A percentile compares a stretch with the other conserved stretches of the same genome.
phyloP scores from a whole-genome alignment of 2,113 vertebrate genomes.

The Ceratotherium simum region DNA sequence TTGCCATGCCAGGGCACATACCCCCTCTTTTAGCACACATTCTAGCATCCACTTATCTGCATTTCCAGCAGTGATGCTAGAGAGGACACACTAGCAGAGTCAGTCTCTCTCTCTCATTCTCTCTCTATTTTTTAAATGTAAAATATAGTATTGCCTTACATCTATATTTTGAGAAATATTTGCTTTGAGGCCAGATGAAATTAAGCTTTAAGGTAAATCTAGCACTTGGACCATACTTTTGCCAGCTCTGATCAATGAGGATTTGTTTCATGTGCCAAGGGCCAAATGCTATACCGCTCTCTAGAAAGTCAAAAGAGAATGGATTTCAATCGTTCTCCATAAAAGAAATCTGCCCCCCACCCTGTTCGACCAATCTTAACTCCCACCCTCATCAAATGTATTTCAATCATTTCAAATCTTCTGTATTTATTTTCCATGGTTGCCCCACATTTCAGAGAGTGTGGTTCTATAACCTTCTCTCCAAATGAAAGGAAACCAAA shows the following conservation, averaged over 20 bases:
- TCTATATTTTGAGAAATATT: slow-evolving; percentile 71
- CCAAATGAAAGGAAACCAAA: slow-evolving; percentile 66
- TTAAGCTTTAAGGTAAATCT: slow-evolving; percentile 57
- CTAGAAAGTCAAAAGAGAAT: slow-evolving; percentile 76
- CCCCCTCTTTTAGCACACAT: not conserved
- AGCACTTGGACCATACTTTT: slow-evolving; percentile 66
- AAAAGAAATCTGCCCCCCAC: slow-evolving; percentile 55
- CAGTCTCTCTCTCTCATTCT: not conserved
- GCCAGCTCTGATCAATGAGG: slow-evolving; percentile 58
- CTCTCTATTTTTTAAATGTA: not conserved
- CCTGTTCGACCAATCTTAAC: slow-evolving; percentile 67
- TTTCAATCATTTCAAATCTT: slow-evolving; percentile 57
- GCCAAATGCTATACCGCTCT: slow-evolving; percentile 83
- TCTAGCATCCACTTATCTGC: slow-evolving; percentile 19
- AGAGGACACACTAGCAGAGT: not conserved
- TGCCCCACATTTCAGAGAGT: slow-evolving; percentile 67
- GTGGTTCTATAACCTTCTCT: slow-evolving; percentile 55
- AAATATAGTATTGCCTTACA: slow-evolving; percentile 54
- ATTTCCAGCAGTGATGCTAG: slow-evolving; percentile 7
- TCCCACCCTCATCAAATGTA: slow-evolving; percentile 59
- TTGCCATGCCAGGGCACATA: not conserved
- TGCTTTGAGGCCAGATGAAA: slow-evolving; percentile 69
- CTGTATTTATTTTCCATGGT: slow-evolving; percentile 52
- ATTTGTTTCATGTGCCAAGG: slow-evolving; percentile 76
- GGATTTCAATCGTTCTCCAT: slow-evolving; percentile 59